phyloP scores from a whole-genome alignment of 2,797 vertebrate genomes.

The Tragelaphus eurycerus region DNA sequence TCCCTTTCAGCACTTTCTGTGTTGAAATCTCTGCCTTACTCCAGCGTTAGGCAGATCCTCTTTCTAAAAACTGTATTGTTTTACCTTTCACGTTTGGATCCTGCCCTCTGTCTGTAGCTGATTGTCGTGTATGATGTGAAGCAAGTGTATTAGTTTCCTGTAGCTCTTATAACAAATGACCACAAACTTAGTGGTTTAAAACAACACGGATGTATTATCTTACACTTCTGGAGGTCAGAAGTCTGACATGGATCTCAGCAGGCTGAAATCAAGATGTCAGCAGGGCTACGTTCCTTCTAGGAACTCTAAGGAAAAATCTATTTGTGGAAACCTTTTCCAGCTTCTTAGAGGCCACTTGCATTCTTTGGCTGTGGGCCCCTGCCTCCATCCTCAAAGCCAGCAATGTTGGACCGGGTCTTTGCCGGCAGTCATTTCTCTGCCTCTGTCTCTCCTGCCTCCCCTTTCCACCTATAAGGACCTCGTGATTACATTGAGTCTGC shows the following conservation, averaged over 20 bases:
- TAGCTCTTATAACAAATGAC: neutral
- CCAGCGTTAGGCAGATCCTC: neutral
- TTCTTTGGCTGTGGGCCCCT: neutral
- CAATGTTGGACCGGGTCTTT: rapidly evolving
- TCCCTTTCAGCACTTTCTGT: neutral
- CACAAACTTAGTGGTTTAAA: neutral
- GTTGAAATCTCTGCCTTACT: neutral
- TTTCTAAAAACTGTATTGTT: neutral
- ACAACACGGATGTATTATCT: neutral
- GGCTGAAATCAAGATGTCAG: neutral
- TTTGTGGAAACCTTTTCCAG: neutral
- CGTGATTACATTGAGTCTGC: neutral
- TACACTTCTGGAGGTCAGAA: neutral
- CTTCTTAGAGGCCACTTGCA: neutral
- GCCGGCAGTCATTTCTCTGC: neutral
- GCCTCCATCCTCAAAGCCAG: neutral
- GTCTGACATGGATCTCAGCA: neutral
- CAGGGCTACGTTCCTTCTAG: neutral
- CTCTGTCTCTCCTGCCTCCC: neutral
- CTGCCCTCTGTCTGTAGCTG: neutral
- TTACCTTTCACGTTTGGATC: neutral
- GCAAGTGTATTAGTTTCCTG: neutral
- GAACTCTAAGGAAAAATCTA: neutral
- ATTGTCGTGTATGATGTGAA: neutral
- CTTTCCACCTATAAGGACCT: neutral